Conservation (phyloP, 2,888 invertebrate species). For the Melipona bicolor region DNA sequence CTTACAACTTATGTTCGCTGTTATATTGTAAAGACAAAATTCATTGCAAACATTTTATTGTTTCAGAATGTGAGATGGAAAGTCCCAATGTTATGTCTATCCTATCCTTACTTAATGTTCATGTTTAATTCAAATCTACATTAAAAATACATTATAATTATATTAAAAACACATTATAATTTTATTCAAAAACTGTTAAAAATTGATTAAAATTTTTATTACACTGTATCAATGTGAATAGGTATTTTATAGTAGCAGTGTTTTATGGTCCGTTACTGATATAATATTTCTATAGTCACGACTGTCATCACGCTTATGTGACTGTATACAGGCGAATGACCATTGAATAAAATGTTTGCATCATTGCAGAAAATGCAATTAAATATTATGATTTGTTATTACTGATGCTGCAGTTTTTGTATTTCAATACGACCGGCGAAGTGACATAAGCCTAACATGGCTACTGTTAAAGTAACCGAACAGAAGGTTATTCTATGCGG, state of each 20-base stretch:
- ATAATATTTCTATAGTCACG: conserved; percentile 54
- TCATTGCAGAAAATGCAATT: conserved; percentile 10
- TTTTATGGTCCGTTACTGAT: conserved; percentile 47
- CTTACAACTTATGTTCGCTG: too few species aligned
- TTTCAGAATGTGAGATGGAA: too few species aligned
- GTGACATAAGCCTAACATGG: conserved; percentile 86
- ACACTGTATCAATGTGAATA: conserved; percentile 19
- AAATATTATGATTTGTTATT: conserved; percentile 34
- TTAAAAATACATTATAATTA: not conserved
- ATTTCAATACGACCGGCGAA: conserved; percentile 32
- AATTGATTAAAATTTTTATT: not conserved
- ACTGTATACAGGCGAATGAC: conserved; percentile 25
- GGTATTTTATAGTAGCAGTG: conserved; percentile 34
- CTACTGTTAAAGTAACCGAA: conserved; percentile 92
- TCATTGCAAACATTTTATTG: too few species aligned
- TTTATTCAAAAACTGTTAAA: not conserved
- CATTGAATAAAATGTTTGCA: conserved; percentile 11
- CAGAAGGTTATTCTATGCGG: conserved; percentile 97
- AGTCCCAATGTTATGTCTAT: too few species aligned
- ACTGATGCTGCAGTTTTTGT: conserved; percentile 32
- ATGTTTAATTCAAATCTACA: not conserved
- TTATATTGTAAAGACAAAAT: too few species aligned
- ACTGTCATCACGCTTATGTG: conserved; percentile 43
- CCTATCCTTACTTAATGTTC: not conserved
- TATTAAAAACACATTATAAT: not conserved